Evolutionary conservation across 1,140 invertebrate species (phyloP), one percentile per base, ranked within the genome.

Genomic region (Drosophila fuyamai): DNA sequence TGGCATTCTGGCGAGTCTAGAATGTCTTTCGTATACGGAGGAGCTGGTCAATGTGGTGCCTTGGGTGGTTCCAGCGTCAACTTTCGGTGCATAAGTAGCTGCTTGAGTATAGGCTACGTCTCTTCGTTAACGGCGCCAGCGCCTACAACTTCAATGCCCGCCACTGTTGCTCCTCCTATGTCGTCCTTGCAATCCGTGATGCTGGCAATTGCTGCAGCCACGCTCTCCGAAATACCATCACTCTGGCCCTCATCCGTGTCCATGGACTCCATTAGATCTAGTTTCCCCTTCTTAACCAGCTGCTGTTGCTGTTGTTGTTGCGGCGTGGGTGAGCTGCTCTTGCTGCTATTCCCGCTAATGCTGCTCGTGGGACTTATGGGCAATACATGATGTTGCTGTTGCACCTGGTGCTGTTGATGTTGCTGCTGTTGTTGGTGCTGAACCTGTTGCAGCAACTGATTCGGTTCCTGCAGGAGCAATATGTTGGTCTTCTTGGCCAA

Each of bases 101-200:
- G 85, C 76, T 92, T 92, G 53, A 92, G 91, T 92, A 92, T 92
- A 92, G 92, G 92, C 92, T 92, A 92, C 91, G 92, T 92, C 71
- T 92, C 90, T 43, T 83, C 77, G 79, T 81, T 92, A 44, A 85
- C 65, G 56, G 81, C 68, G 50, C 81, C 77, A 76, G 66, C 76
- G 57, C 82, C 78, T 44, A 89, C 73, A 83, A 89, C 68, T 88
- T 88, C 83, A 83, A 88, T 77, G 56, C 79, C 84, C 36, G 76
- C 79, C 14, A 84, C 74, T 32, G 77, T 46, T 35, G 73, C 53
- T 55, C 68, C 48, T 55, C 72, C 72, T 9, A 80, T 68, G 36
- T 81, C 62, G 16, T 86, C 75, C 29, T 81, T 78, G 59, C 60
- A 48, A 60, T 82, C 77, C 32, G 79, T 74, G 46, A 62, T 60